Percentiles rank a stretch among this genome's conserved stretches.
phyloP scores from a whole-genome alignment of 2,113 vertebrate genomes.

The Erpornis zantholeuca region DNA sequence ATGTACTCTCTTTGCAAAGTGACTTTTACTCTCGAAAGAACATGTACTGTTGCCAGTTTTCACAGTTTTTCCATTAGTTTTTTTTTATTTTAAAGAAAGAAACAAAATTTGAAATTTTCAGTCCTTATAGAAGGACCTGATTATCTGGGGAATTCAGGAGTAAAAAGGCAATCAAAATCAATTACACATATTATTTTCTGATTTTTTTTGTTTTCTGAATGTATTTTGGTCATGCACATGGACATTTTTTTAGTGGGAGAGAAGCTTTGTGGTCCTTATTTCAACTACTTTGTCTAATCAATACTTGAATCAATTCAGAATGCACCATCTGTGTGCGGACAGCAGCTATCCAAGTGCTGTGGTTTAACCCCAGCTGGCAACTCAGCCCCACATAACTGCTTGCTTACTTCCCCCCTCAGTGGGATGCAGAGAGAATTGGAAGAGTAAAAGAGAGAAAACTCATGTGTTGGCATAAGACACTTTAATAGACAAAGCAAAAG shows the following conservation, averaged over 20 bases:
- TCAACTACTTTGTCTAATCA: not conserved
- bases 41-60: not conserved
- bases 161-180: not conserved
- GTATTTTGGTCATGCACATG: not conserved
- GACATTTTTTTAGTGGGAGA: not conserved
- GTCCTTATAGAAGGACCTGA: not conserved
- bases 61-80: not conserved
- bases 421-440: not conserved
- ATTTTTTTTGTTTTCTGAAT: not conserved
- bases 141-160: not conserved
- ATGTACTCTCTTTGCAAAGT: not conserved
- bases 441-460: not conserved
- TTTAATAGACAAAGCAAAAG: not conserved
- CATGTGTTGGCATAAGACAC: not conserved
- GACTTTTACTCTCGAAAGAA: not conserved
- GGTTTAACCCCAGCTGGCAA: not conserved
- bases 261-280: not conserved
- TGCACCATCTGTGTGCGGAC: not conserved
- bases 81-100: not conserved
- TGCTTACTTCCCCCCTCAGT: not conserved
- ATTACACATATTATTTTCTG: not conserved
- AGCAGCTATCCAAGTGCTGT: not conserved
- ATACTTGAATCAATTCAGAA: not conserved
- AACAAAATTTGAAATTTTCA: not conserved
- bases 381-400: not conserved